Percentiles rank a stretch among this genome's conserved stretches.
phyloP scores from a whole-genome alignment of 2,888 invertebrate species.

The Limnephilus auricula region DNA sequence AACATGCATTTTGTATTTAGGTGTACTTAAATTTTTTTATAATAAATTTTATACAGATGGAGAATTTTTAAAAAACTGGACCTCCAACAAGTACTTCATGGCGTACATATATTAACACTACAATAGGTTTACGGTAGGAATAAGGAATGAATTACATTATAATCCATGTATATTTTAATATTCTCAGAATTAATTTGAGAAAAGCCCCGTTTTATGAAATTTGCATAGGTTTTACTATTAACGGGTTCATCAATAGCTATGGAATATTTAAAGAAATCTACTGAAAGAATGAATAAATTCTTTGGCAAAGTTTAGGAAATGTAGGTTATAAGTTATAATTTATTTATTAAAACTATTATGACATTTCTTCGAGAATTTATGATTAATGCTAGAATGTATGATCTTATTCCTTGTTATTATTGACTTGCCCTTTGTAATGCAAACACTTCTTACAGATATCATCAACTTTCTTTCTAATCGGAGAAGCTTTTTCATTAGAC shows the following conservation, averaged over 20 bases:
- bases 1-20: background rate
- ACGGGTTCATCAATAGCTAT: no score
- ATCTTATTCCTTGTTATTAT: constrained; percentile 56
- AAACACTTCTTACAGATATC: constrained; percentile 77
- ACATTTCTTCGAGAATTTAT: background rate
- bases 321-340: no score
- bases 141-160: no score
- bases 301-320: no score
- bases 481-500: constrained; percentile 69
- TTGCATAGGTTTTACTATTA: no score
- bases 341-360: no score
- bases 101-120: no score
- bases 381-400: background rate
- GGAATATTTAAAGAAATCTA: no score
- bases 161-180: background rate
- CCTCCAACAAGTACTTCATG: no score
- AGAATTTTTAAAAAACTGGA: background rate
- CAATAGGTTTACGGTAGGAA: no score
- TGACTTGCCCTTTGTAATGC: constrained; percentile 75
- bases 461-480: constrained; percentile 74
- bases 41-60: background rate
- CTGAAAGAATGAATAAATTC: background rate
- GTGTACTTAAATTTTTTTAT: background rate
- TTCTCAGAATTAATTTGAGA: no score
- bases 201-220: no score